Conservation (phyloP, 2,797 vertebrate species). For the Hoplostethus mediterraneus region DNA sequence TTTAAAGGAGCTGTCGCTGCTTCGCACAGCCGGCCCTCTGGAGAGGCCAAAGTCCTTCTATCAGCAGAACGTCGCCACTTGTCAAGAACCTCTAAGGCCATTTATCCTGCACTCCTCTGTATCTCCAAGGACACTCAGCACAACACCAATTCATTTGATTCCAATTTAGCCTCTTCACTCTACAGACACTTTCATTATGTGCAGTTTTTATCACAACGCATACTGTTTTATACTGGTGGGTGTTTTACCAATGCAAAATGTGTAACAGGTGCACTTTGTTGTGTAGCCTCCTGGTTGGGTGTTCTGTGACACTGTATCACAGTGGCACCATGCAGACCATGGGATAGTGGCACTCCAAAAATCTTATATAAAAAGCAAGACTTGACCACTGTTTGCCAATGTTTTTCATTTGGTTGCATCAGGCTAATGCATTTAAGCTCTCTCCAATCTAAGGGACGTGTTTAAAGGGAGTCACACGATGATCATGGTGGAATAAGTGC, state of each 20-base stretch:
- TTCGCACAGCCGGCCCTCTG: constrained; percentile 9
- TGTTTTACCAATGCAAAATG: neutral
- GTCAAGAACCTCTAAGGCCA: constrained; percentile 53
- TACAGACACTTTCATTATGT: constrained; percentile 31
- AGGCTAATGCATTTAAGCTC: too few species aligned
- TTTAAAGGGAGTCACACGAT: too few species aligned
- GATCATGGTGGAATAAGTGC: too few species aligned
- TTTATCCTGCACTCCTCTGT: constrained; percentile 49
- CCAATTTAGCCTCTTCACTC: constrained; percentile 20
- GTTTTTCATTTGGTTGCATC: too few species aligned
- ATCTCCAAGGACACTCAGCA: constrained; percentile 54
- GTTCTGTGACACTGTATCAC: constrained; percentile 8
- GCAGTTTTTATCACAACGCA: constrained; percentile 1
- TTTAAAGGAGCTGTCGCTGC: constrained; percentile 42
- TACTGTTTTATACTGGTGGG: neutral
- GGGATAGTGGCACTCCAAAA: neutral
- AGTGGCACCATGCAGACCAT: constrained; percentile 1
- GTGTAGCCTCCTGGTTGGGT: constrained; percentile 14
- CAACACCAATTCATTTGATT: constrained; percentile 37
- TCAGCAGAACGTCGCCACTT: constrained; percentile 49
- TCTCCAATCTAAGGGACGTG: too few species aligned
- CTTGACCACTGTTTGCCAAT: too few species aligned
- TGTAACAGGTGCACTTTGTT: neutral
- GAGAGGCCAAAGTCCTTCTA: constrained; percentile 48
- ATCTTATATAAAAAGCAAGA: constrained; percentile 21